Conservation (phyloP, 2,797 vertebrate genomes). For the Poeciliopsis turneri region DNA sequence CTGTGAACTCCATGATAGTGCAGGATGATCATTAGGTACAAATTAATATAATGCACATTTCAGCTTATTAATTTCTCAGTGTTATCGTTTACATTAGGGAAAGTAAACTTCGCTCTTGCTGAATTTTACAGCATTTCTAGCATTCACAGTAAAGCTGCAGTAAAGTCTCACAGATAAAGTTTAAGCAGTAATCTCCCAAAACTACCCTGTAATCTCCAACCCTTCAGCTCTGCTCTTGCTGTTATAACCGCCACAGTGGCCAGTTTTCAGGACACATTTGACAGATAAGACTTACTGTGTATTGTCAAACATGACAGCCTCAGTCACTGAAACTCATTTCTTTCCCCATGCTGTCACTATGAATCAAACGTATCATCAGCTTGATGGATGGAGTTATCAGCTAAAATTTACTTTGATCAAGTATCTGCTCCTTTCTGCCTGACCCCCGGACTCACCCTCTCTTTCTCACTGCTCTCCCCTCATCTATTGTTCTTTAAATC, state of each 20-base stretch:
- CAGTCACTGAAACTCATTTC: constrained; percentile 77
- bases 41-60: neutral
- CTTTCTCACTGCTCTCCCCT: constrained; percentile 33
- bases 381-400: constrained; percentile 82
- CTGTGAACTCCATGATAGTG: neutral
- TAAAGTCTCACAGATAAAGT: constrained; percentile 16
- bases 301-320: constrained; percentile 80
- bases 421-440: constrained; percentile 69
- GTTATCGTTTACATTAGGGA: neutral
- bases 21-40: neutral
- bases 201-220: constrained; percentile 21
- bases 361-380: constrained; percentile 81
- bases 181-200: constrained; percentile 31
- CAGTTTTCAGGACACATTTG: constrained; percentile 62
- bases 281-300: constrained; percentile 74
- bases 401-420: constrained; percentile 77
- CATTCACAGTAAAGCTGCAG: constrained; percentile 16
- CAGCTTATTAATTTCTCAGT: neutral
- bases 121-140: neutral
- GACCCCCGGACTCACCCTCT: constrained; percentile 73
- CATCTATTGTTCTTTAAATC: constrained; percentile 36
- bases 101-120: neutral
- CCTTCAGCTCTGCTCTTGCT: constrained; percentile 43
- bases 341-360: constrained; percentile 69
- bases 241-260: constrained; percentile 42